Evolutionary conservation across 2,797 vertebrate species (phyloP).

Genomic region (Propithecus deckenii): DNA sequence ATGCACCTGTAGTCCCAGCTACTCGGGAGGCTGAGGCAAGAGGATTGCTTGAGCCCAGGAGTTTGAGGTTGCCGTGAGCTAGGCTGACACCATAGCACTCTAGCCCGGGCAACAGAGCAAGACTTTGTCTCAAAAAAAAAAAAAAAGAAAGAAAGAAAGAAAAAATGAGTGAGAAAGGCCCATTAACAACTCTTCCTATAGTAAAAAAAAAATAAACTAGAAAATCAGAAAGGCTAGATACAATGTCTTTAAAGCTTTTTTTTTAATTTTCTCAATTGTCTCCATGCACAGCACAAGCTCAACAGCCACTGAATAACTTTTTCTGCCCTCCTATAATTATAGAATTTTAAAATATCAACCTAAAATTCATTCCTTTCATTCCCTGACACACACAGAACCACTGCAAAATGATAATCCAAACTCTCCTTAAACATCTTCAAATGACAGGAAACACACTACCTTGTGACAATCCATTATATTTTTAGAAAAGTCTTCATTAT

Average conservation of each 20-base stretch:
- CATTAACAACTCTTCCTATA: not conserved
- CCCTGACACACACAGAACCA: not conserved
- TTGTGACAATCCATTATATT: not conserved
- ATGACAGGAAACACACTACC: not conserved
- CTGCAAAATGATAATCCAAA: not conserved
- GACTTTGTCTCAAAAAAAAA: too few relatives aligned
- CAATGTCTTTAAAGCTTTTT: not conserved
- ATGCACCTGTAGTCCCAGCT: too few relatives aligned
- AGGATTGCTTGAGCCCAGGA: too few relatives aligned
- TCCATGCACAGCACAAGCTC: not conserved
- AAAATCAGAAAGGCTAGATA: not conserved
- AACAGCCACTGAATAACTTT: not conserved
- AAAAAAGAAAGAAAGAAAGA: not conserved
- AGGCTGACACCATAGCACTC: too few relatives aligned
- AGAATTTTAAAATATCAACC: not conserved
- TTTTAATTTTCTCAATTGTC: not conserved
- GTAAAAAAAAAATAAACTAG: not conserved
- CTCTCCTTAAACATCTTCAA: slow-evolving; percentile 32
- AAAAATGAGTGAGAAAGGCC: not conserved
- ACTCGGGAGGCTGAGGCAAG: too few relatives aligned
- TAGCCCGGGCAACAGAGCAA: too few relatives aligned
- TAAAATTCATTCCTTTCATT: slow-evolving; percentile 1
- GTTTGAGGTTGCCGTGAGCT: too few relatives aligned
- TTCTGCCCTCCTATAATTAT: not conserved
- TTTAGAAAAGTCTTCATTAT: slow-evolving; percentile 26